Evolutionary conservation across 2,888 invertebrate genomes (phyloP), one percentile per base, ranked within the genome.

Genomic region (Metopia argyrocephala): DNA sequence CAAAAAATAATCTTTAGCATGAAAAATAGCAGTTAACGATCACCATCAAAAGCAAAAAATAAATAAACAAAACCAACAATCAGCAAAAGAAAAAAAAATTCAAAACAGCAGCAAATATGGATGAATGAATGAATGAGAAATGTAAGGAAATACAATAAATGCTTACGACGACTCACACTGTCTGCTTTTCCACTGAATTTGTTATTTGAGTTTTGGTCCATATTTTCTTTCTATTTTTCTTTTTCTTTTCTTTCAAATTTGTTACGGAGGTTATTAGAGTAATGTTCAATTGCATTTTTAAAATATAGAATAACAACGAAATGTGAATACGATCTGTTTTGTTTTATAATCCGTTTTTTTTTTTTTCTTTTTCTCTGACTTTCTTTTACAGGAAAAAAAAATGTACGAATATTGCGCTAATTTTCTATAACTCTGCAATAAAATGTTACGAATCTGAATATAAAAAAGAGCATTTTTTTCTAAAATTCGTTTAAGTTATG

Each of bases 11-110:
- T 81, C 78, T 78, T 74, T 61, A 70, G 66, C 74, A 71, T 78
- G 59, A 75, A 81, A 78, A 81, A 15, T 15, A 38, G 74, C 81
- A 78, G 81, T 81, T 81, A 81, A 78, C 81, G 74, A 81, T 81
- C 70, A 75, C 74, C 70, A 78, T 70, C 78, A 78, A 65, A 56
- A 20, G 28, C 15, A 66, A 59, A n/a, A 23, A 15, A 18, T 6
- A 50, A 66, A 21, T 25, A 31, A 52, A 45, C 23, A 25, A 31
- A n/a, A 74, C 31, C 20, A 54, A 61, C 28, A 45, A 31, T 48
- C 48, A 68, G 57, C 61, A 61, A 54, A 62, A 2, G 12, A 3
- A 69, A 5, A 12, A 7, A 56, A 25, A 61, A 68, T 62, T 21
- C 9, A 31, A n/a, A 61, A 21, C 57, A 48, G n/a, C 27, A 15